phyloP scores from a whole-genome alignment of 2,113 vertebrate species.

The Mionectes macconnelli region DNA sequence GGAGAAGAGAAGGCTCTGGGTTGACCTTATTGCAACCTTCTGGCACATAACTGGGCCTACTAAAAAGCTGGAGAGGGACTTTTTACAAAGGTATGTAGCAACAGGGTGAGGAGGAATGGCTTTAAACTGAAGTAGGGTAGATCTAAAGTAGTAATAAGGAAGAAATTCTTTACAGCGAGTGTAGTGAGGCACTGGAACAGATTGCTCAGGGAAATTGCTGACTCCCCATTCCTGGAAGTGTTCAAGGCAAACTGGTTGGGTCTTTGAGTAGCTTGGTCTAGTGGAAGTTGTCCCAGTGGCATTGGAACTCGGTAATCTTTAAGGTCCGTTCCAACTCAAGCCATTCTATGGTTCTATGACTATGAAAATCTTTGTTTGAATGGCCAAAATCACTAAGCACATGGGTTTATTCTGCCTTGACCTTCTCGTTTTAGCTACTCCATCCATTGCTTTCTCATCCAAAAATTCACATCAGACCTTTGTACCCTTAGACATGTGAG shows the following conservation, averaged over 20 bases:
- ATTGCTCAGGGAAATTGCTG: not conserved
- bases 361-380: not conserved
- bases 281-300: not conserved
- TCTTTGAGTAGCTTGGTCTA: not conserved
- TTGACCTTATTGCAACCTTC: not conserved
- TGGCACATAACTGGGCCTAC: not conserved
- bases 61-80: not conserved
- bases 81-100: too few relatives aligned
- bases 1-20: not conserved
- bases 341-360: not conserved
- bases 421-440: not conserved
- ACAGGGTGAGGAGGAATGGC: not conserved
- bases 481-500: not conserved
- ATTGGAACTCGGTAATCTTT: not conserved
- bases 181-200: not conserved
- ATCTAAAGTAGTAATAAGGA: not conserved
- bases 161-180: not conserved
- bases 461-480: not conserved
- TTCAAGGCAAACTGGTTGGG: not conserved
- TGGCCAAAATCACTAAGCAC: not conserved
- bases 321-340: not conserved
- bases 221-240: not conserved
- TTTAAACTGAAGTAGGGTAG: not conserved
- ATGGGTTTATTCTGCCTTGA: not conserved
- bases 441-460: not conserved